A percentile compares a stretch with the other conserved stretches of the same genome.
Conservation (phyloP, 2,888 invertebrate genomes). For the Colostygia pectinataria region DNA sequence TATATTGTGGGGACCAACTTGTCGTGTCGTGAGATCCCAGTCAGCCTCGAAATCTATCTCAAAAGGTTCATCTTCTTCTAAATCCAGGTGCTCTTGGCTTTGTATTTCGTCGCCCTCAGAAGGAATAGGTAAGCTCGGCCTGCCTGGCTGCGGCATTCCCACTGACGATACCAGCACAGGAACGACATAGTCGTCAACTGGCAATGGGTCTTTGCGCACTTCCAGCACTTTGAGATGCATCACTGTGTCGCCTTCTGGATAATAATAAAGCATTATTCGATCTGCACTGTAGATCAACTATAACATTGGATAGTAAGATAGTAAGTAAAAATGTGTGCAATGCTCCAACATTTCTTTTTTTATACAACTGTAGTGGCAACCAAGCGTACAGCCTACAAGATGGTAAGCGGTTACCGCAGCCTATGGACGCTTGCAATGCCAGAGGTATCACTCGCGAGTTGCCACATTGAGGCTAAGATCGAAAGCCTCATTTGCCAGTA, state of each 20-base stretch:
- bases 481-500: too few relatives aligned
- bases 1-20: slow-evolving; percentile 84
- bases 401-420: too few relatives aligned
- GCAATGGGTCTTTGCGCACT: slow-evolving; percentile 90
- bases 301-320: too few relatives aligned
- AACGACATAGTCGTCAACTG: slow-evolving; percentile 94
- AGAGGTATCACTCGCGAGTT: too few relatives aligned
- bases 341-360: too few relatives aligned
- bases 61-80: slow-evolving; percentile 83
- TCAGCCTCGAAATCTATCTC: slow-evolving; percentile 82
- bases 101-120: slow-evolving; percentile 49
- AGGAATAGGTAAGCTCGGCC: slow-evolving; percentile 46
- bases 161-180: slow-evolving; percentile 88
- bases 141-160: slow-evolving; percentile 69
- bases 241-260: slow-evolving; percentile 91
- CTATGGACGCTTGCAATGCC: too few relatives aligned
- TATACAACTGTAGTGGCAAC: too few relatives aligned
- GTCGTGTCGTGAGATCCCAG: slow-evolving; percentile 97
- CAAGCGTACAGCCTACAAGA: too few relatives aligned
- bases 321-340: too few relatives aligned
- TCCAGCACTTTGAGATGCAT: slow-evolving; percentile 95
- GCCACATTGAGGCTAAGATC: too few relatives aligned
- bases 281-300: too few relatives aligned
- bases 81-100: slow-evolving; percentile 71
- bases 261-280: background rate